Conservation (phyloP, 2,113 vertebrate genomes). For the Stegostoma tigrinum region DNA sequence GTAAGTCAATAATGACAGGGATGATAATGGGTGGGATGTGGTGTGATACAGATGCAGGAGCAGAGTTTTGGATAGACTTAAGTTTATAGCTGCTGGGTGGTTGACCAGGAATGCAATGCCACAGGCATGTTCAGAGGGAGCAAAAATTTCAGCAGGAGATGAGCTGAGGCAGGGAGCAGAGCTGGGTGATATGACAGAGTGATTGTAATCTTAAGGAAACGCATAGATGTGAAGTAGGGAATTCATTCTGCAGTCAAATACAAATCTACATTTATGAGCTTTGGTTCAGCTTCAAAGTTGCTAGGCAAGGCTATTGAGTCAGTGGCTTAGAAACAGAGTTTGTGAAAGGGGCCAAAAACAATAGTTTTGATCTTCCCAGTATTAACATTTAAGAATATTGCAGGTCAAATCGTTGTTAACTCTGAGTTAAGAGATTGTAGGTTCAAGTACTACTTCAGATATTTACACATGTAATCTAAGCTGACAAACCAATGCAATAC, state of each 20-base stretch:
- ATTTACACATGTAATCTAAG: not conserved
- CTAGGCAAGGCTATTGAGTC: not conserved
- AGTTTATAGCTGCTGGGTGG: too few relatives aligned
- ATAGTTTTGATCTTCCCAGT: not conserved
- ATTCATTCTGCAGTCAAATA: too few relatives aligned
- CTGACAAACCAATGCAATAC: not conserved
- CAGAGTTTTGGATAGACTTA: too few relatives aligned
- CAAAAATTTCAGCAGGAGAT: not conserved
- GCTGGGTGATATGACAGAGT: not conserved
- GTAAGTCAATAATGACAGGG: too few relatives aligned
- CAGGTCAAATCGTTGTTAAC: not conserved
- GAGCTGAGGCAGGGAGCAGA: not conserved
- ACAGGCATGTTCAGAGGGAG: too few relatives aligned
- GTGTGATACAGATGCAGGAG: too few relatives aligned
- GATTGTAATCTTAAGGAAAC: not conserved
- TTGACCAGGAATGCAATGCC: too few relatives aligned
- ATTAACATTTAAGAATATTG: not conserved
- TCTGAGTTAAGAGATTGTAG: not conserved
- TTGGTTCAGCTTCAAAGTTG: not conserved
- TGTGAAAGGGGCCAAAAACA: too few relatives aligned
- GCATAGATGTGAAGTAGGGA: not conserved
- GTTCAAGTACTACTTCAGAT: not conserved
- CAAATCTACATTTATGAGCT: not conserved
- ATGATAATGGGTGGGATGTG: too few relatives aligned
- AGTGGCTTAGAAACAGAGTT: too few relatives aligned